These are phyloP conservation scores for Drosophila kepulauana DNA, from an alignment of 1,140 invertebrate genomes.

Conservation along the genomic window DNA sequence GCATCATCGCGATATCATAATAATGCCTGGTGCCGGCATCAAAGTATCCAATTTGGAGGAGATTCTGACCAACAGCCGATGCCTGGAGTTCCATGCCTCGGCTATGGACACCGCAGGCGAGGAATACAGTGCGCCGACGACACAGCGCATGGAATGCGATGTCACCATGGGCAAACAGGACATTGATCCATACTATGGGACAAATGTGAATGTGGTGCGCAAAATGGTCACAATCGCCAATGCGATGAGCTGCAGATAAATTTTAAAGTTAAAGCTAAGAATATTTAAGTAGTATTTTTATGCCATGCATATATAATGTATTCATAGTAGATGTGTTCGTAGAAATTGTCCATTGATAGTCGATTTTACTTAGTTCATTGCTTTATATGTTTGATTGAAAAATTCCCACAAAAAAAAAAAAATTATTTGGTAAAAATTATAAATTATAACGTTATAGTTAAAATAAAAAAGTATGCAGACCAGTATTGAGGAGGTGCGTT, in stretches of 20 bases:
- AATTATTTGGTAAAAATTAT: background rate
- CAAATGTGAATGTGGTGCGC: constrained; percentile 70
- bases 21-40: constrained; percentile 94
- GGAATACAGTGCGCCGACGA: constrained; percentile 56
- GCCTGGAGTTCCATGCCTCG: constrained; percentile 91
- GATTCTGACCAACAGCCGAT: constrained; percentile 88
- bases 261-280: background rate
- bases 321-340: constrained; percentile 11
- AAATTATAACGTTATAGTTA: constrained; percentile 6
- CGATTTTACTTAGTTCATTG: constrained; percentile 3
- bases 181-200: constrained; percentile 65
- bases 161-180: constrained; percentile 80
- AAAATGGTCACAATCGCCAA: constrained; percentile 76
- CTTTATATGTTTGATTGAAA: constrained; percentile 13
- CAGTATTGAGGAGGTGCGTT: background rate
- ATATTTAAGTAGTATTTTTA: constrained; percentile 6
- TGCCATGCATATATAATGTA: constrained; percentile 16
- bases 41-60: constrained; percentile 89
- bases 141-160: constrained; percentile 76
- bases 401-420: constrained; percentile 11
- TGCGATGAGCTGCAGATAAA: constrained; percentile 70
- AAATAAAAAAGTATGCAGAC: background rate
- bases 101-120: constrained; percentile 85
- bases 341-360: background rate
- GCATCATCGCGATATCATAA: constrained; percentile 87